Conservation (phyloP, 2,113 vertebrate species). For the Dicerorhinus sumatrensis region DNA sequence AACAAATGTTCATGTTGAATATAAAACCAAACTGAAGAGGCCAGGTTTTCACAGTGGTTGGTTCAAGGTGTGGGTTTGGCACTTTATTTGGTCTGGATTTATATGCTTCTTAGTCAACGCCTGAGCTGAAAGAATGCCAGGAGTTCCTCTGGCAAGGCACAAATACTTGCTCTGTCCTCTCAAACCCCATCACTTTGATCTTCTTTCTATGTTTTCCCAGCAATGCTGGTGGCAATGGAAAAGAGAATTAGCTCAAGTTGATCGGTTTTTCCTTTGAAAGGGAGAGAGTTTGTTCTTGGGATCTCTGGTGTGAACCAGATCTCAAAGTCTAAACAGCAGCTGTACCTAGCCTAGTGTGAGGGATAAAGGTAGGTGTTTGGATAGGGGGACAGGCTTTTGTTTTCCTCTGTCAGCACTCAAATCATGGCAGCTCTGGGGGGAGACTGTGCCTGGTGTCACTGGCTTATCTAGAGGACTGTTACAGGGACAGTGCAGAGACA, state of each 20-base stretch:
- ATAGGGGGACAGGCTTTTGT: not conserved
- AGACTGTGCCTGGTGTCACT: not conserved
- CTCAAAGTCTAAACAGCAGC: constrained; percentile 48
- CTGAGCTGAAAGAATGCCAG: not conserved
- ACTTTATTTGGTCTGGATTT: constrained; percentile 19
- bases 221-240: constrained; percentile 78
- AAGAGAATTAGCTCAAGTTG: constrained; percentile 79
- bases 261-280: constrained; percentile 80
- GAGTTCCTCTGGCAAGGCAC: constrained; percentile 36
- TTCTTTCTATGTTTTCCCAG: constrained; percentile 76
- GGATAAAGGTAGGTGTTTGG: rapidly evolving
- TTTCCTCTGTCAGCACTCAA: not conserved
- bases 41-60: not conserved
- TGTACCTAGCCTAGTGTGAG: rapidly evolving
- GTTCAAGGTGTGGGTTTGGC: not conserved
- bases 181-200: constrained; percentile 78
- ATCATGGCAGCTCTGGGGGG: not conserved
- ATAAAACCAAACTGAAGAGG: not conserved
- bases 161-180: constrained; percentile 76
- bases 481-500: not conserved
- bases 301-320: not conserved
- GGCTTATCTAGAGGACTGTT: not conserved
- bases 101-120: not conserved
- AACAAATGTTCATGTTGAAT: not conserved
- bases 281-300: constrained; percentile 67